Percentiles rank a stretch among this genome's conserved stretches.
These are phyloP conservation scores for Silurus lanzhouensis DNA, from an alignment of 2,797 vertebrate species.

Conservation along the genomic window DNA sequence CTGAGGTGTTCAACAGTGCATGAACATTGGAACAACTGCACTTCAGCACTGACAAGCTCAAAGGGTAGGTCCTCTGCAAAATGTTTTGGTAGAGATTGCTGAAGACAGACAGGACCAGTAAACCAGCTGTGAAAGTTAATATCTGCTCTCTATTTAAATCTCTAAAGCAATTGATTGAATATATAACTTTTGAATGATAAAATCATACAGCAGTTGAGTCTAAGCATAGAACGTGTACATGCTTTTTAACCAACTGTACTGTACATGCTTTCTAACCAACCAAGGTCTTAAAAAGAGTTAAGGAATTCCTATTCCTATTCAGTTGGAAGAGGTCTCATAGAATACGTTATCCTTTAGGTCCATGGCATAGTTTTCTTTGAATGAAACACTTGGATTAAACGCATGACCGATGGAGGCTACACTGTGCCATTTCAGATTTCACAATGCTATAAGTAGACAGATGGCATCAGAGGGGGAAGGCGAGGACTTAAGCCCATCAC, in stretches of 20 bases:
- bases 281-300: neutral
- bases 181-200: slow-evolving; percentile 3
- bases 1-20: neutral
- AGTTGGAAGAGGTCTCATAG: neutral
- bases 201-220: slow-evolving; percentile 12
- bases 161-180: neutral
- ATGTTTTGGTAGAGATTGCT: neutral
- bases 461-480: neutral
- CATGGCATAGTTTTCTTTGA: slow-evolving; percentile 1
- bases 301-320: slow-evolving; percentile 5
- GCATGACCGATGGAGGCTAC: neutral
- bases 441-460: neutral
- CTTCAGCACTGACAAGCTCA: slow-evolving; percentile 8
- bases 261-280: neutral
- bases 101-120: slow-evolving; percentile 30
- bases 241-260: neutral
- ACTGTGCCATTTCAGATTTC: neutral
- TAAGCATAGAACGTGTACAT: neutral
- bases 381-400: neutral
- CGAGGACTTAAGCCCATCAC: neutral
- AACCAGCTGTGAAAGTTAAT: slow-evolving; percentile 14
- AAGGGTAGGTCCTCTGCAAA: neutral
- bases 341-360: slow-evolving; percentile 1
- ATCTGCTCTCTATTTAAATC: slow-evolving; percentile 12
- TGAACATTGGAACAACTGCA: neutral